Conservation (phyloP, 1,140 invertebrate species). For the Tetraneura akinire region DNA sequence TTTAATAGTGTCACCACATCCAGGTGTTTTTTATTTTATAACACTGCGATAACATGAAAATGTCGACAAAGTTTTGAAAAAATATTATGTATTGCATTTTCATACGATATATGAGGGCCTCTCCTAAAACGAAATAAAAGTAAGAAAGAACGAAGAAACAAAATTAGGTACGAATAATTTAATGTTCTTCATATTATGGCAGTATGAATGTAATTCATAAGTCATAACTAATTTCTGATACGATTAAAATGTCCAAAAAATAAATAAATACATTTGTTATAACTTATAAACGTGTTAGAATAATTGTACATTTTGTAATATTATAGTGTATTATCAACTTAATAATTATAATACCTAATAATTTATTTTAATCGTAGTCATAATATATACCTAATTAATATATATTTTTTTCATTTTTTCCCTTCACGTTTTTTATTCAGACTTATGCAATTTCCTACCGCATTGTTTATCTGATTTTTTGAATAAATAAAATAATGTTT, state of each 20-base stretch:
- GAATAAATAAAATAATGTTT: too few species aligned
- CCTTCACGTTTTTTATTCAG: too few species aligned
- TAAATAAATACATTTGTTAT: background rate
- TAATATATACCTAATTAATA: too few species aligned
- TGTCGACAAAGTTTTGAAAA: background rate
- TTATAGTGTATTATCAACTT: too few species aligned
- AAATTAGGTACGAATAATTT: background rate
- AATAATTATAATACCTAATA: too few species aligned
- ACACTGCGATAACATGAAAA: constrained; percentile 16
- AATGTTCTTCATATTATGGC: background rate
- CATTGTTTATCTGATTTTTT: too few species aligned
- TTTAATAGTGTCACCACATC: background rate
- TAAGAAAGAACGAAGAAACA: constrained; percentile 7
- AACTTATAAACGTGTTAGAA: too few species aligned
- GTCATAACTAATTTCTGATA: background rate
- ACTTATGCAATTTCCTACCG: too few species aligned
- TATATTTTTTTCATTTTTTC: too few species aligned
- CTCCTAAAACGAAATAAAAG: background rate
- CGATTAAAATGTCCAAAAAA: background rate
- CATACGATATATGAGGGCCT: background rate
- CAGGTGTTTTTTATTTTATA: background rate
- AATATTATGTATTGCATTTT: background rate
- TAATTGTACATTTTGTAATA: too few species aligned
- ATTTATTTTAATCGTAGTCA: too few species aligned
- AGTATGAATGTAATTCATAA: background rate